Conservation (phyloP, 2,113 vertebrate species). For the Mesocricetus auratus region DNA sequence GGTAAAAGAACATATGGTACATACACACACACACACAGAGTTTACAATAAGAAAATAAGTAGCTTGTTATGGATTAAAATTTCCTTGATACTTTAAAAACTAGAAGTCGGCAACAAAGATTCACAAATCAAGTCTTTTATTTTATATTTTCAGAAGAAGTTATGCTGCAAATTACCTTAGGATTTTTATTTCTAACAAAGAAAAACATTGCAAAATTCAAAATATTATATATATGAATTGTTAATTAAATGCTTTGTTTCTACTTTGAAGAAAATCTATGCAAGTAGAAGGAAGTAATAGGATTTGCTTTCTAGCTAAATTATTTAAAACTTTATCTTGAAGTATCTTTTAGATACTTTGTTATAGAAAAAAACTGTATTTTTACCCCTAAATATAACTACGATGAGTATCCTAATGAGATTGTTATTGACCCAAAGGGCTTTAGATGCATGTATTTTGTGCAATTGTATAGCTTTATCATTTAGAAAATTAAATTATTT, state of each 20-base stretch:
- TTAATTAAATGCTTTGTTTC: slow-evolving; percentile 76
- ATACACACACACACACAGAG: not conserved
- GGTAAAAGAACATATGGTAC: not conserved
- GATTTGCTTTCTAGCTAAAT: slow-evolving; percentile 76
- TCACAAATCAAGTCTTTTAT: slow-evolving; percentile 6
- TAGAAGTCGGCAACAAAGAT: slow-evolving; percentile 27
- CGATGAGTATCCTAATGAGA: slow-evolving; percentile 59
- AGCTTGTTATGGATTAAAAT: slow-evolving; percentile 39
- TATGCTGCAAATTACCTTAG: not conserved
- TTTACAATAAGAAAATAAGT: not conserved
- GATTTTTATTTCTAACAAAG: slow-evolving; percentile 70
- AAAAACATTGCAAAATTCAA: slow-evolving; percentile 60
- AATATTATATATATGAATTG: slow-evolving; percentile 61
- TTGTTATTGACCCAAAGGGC: slow-evolving; percentile 73
- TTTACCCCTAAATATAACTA: slow-evolving; percentile 73
- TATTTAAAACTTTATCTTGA: slow-evolving; percentile 78
- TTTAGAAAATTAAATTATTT: slow-evolving; percentile 81
- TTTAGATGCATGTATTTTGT: slow-evolving; percentile 76
- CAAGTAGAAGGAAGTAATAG: slow-evolving; percentile 75
- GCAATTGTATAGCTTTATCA: slow-evolving; percentile 72
- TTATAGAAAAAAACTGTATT: slow-evolving; percentile 69
- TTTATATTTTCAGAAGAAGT: slow-evolving; percentile 67
- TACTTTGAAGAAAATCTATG: slow-evolving; percentile 63
- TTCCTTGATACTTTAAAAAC: slow-evolving; percentile 19
- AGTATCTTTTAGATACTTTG: slow-evolving; percentile 59